Conservation (phyloP, 1,140 invertebrate genomes). For the Drosophila parabipectinata region DNA sequence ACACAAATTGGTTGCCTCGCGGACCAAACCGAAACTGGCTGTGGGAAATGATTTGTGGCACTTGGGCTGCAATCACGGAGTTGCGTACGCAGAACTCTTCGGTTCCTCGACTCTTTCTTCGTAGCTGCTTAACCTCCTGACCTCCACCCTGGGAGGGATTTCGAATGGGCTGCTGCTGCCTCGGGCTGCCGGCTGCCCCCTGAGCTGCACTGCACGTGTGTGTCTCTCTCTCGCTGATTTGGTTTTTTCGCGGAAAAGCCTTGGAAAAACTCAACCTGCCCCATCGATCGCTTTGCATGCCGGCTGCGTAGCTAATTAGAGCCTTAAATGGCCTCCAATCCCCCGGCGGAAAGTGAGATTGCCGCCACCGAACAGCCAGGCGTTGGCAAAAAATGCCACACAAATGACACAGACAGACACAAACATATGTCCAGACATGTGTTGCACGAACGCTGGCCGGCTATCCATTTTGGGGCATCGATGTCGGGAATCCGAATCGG, state of each 20-base stretch:
- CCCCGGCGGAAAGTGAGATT: constrained; percentile 76
- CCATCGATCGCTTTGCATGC: constrained; percentile 67
- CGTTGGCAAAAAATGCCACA: constrained; percentile 76
- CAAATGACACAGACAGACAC: constrained; percentile 23
- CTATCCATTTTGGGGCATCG: constrained; percentile 64
- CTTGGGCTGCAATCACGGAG: constrained; percentile 63
- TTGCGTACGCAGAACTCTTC: constrained; percentile 69
- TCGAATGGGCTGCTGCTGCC: constrained; percentile 11
- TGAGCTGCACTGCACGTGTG: constrained; percentile 18
- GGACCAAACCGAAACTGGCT: constrained; percentile 36
- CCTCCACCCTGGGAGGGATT: constrained; percentile 59
- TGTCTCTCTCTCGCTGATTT: constrained; percentile 1
- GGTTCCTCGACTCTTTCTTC: constrained; percentile 8
- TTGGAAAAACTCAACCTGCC: constrained; percentile 8
- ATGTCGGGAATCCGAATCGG: constrained; percentile 16
- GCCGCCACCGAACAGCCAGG: constrained; percentile 40
- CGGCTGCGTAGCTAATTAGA: constrained; percentile 76
- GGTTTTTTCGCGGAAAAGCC: constrained; percentile 18
- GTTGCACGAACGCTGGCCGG: constrained; percentile 48
- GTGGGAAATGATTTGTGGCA: constrained; percentile 75
- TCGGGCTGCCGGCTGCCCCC: background rate
- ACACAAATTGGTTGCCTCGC: constrained; percentile 76
- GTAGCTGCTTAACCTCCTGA: constrained; percentile 72
- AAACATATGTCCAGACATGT: constrained; percentile 30
- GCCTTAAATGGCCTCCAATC: constrained; percentile 64